phyloP scores from a whole-genome alignment of 2,888 invertebrate species.

The Eretmocerus hayati region DNA sequence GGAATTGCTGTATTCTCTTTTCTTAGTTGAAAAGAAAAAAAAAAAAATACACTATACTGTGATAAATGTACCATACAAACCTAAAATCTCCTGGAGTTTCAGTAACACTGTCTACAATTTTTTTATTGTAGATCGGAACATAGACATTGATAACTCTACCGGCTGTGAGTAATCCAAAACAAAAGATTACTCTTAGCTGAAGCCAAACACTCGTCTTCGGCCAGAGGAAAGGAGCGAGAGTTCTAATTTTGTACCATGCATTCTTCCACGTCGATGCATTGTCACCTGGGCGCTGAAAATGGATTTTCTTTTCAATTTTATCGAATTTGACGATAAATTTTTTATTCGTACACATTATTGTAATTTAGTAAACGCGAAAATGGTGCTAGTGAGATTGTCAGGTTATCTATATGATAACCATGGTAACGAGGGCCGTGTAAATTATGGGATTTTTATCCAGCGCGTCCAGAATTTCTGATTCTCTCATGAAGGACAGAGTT shows the following conservation, averaged over 20 bases:
- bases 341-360: too few relatives aligned
- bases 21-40: too few relatives aligned
- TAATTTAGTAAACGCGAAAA: too few relatives aligned
- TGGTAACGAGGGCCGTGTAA: too few relatives aligned
- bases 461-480: too few relatives aligned
- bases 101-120: constrained; percentile 56
- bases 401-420: too few relatives aligned
- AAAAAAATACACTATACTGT: too few relatives aligned
- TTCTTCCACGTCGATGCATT: constrained; percentile 72
- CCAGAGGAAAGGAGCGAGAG: constrained; percentile 88
- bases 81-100: constrained; percentile 32
- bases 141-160: constrained; percentile 86
- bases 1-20: too few relatives aligned
- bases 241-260: constrained; percentile 69
- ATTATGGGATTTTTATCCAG: too few relatives aligned
- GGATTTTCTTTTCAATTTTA: background rate
- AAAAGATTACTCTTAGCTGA: constrained; percentile 76
- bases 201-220: constrained; percentile 71
- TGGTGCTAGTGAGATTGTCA: too few relatives aligned
- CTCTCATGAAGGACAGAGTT: too few relatives aligned
- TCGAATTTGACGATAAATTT: too few relatives aligned
- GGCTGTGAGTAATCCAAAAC: constrained; percentile 65
- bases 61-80: constrained; percentile 50
- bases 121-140: constrained; percentile 88
- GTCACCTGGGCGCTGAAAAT: constrained; percentile 47